Evolutionary conservation across 2,797 vertebrate genomes (phyloP).

Genomic region (Ataeniobius toweri): DNA sequence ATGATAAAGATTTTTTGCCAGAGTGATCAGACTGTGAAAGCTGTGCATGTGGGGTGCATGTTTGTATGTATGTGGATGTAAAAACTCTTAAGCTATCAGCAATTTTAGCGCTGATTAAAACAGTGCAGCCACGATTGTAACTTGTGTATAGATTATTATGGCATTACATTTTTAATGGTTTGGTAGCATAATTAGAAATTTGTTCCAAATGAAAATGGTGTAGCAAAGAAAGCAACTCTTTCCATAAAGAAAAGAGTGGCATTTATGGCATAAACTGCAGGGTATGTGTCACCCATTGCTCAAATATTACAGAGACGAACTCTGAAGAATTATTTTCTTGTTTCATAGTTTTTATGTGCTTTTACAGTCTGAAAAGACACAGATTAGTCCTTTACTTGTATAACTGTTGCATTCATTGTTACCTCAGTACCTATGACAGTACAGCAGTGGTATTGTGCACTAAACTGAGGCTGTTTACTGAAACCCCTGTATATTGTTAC

Average conservation of each 20-base stretch:
- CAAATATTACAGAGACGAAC: slow-evolving; percentile 1
- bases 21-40: background rate
- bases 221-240: slow-evolving; percentile 25
- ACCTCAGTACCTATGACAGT: slow-evolving; percentile 21
- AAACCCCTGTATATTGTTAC: slow-evolving; percentile 47
- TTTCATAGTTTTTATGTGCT: slow-evolving; percentile 23
- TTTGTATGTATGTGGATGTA: background rate
- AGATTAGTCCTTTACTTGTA: slow-evolving; percentile 16
- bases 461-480: slow-evolving; percentile 21
- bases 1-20: background rate
- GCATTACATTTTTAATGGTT: slow-evolving; percentile 19
- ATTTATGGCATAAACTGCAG: slow-evolving; percentile 10
- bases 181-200: slow-evolving; percentile 44
- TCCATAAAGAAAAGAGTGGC: slow-evolving; percentile 10
- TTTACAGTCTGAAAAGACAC: background rate
- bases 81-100: background rate
- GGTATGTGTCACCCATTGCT: background rate
- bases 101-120: slow-evolving; percentile 8
- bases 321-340: slow-evolving; percentile 19
- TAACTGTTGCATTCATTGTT: slow-evolving; percentile 12
- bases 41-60: background rate
- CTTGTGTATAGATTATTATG: slow-evolving; percentile 31
- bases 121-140: slow-evolving; percentile 15
- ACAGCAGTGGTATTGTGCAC: background rate
- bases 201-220: slow-evolving; percentile 17